phyloP scores from a whole-genome alignment of 2,797 vertebrate genomes.

The Sebastes nivosus region DNA sequence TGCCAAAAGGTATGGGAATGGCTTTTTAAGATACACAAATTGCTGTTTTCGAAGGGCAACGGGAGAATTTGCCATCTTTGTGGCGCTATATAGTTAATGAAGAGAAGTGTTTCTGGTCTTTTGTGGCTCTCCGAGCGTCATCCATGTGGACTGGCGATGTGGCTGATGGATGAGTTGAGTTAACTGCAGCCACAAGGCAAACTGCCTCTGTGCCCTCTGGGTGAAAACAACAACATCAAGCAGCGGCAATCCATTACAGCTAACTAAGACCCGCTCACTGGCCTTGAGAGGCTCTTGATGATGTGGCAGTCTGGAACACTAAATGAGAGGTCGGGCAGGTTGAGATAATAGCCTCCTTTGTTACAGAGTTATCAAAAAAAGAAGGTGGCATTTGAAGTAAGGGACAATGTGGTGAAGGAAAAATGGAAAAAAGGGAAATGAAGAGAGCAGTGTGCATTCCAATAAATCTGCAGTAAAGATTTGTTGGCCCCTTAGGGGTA shows the following conservation, averaged over 20 bases:
- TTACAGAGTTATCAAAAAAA: not conserved
- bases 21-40: slow-evolving; percentile 6
- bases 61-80: slow-evolving; percentile 4
- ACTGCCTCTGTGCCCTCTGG: slow-evolving; percentile 50
- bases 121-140: slow-evolving; percentile 10
- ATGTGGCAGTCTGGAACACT: not conserved
- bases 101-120: slow-evolving; percentile 26
- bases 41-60: not conserved
- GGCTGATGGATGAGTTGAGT: slow-evolving; percentile 62
- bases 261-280: slow-evolving; percentile 34
- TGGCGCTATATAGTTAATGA: slow-evolving; percentile 16
- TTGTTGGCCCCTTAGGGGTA: not conserved
- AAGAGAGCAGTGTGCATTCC: not conserved
- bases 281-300: slow-evolving; percentile 26
- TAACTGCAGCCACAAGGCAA: slow-evolving; percentile 51
- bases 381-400: not conserved
- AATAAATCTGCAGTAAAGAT: not conserved
- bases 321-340: not conserved
- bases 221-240: slow-evolving; percentile 46
- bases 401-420: not conserved
- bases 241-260: slow-evolving; percentile 49
- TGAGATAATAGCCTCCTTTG: slow-evolving; percentile 18
- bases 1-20: not conserved
- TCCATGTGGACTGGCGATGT: slow-evolving; percentile 10
- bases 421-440: not conserved